Conservation (phyloP, 2,113 vertebrate species). For the Plotosus lineatus region DNA sequence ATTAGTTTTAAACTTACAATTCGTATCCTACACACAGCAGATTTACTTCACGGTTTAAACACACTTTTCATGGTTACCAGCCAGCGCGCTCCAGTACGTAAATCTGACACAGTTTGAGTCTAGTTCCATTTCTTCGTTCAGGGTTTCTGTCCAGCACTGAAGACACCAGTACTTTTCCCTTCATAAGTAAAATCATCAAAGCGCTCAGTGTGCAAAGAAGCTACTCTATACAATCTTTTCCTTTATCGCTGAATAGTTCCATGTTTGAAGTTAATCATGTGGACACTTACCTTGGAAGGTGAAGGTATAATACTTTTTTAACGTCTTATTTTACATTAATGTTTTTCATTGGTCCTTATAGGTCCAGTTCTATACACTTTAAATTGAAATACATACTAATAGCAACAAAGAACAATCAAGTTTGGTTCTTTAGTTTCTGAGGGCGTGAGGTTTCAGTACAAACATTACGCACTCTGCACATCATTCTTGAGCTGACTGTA, state of each 20-base stretch:
- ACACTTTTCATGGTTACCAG: not conserved
- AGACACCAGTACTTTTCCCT: conserved; percentile 34
- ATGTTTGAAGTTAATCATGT: not conserved
- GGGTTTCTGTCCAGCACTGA: not conserved
- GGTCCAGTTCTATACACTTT: not conserved
- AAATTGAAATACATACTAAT: not conserved
- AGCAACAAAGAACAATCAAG: not conserved
- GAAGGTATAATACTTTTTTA: not conserved
- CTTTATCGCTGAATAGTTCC: not conserved
- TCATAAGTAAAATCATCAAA: conserved; percentile 48
- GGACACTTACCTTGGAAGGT: not conserved
- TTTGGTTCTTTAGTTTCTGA: not conserved
- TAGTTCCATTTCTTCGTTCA: not conserved
- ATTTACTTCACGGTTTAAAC: not conserved
- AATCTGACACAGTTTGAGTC: not conserved
- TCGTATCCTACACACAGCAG: not conserved
- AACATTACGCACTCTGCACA: not conserved
- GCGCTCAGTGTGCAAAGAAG: conserved; percentile 36
- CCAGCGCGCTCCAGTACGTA: not conserved
- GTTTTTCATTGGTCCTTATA: not conserved
- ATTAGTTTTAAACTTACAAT: not conserved
- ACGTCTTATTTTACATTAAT: not conserved
- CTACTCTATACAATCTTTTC: conserved; percentile 34
- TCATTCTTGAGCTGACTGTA: not conserved
- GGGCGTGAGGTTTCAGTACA: not conserved